Base-by-base conservation (phyloP, 2,113 vertebrate species). In the Entomyzon cyanotis region DNA sequence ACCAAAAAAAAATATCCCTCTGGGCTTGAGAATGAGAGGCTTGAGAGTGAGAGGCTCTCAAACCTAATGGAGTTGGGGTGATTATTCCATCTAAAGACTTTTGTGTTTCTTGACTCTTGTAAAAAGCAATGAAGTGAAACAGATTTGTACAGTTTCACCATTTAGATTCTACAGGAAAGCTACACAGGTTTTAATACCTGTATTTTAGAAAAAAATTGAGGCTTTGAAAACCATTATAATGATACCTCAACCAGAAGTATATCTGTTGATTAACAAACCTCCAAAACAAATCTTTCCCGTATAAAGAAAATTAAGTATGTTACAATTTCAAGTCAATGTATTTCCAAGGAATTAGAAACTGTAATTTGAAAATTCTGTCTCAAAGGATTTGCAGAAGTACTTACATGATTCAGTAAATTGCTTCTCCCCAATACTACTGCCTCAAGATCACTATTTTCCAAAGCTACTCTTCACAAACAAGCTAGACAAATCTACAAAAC, bases 361-460 rank as follows among this genome's bases (percentile, higher is more conserved):
- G 27, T 70, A 84, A 93, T 89, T 91, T 89, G 25, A 95, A 85
- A 93, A 87, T 55, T 67, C 70, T 53, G 64, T 67, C 84, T 60
- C 56, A 39, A 74, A 87, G 71, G 76, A 95, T 67, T 74, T 90
- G 37, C 70, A 87, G 46, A 65, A 78, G 55, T 65, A 80, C 35
- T 91, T 60, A 56, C 10, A 82, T 22, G 59, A 93, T 50, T 59
- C 16, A 92, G 47, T 42, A 82, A 85, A 80, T 47, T 3, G 7
- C 28, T 81, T 60, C 67, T 88, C 44, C 52, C 44, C 18, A 35
- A 22, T 5, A 87, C 31, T 7, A 35, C 10, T 22, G 62, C 53
- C 67, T 80, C 60, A 52, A n/a, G 44, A 70, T 41, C 24, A 31
- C 62, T 83, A 62, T 30, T 59, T 50, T 64, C 53, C 53, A 80